Evolutionary conservation across 2,888 invertebrate species (phyloP), one percentile per base, ranked within the genome.

Genomic region (Metellina segmentata): DNA sequence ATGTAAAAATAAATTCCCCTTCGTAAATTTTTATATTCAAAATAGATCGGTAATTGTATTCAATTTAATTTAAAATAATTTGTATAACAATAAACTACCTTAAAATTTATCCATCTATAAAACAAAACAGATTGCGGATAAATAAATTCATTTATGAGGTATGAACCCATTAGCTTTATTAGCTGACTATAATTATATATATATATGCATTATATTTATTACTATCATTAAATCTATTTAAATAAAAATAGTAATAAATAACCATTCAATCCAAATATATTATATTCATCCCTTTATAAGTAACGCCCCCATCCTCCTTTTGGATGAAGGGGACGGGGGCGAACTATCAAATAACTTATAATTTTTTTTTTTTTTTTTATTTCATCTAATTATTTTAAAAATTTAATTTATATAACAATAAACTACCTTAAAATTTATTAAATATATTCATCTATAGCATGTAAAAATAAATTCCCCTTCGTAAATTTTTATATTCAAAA

Each of bases 121-220:
- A 61, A 48, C 52, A 69, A 34, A 4, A 9, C 1, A 81, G 8
- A 13, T 5, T 53, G 49, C 5, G 69, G 51, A 70, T 16, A 61
- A 52, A 87, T 34, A 8, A n/a, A 34, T 20, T 34, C 71, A 83
- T 89, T 83, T 83, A 77, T 70, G 83, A 82, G 89, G 70, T 89
- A 89, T 89, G 89, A 89, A 82, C 82, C 69, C 89, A 89, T 77
- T 77, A 89, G 83, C 89, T 89, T 89, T 0, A 34, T 83, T 89
- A 88, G 88, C 88, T 88, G n/a, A 88, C 34, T 74, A n/a, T 61
- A 8, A 78, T 79, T 20, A 53, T 69, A n/a, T n/a, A 69, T 61
- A 1, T 53, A 72, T 52, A 72, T 0, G 1, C 1, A 1, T 34
- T 2, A 75, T 6, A 75, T 75, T 11, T 75, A 34, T 75, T 6